Evolutionary conservation across 2,797 vertebrate genomes (phyloP), one percentile per base, ranked within the genome.

Genomic region (Anableps anableps): DNA sequence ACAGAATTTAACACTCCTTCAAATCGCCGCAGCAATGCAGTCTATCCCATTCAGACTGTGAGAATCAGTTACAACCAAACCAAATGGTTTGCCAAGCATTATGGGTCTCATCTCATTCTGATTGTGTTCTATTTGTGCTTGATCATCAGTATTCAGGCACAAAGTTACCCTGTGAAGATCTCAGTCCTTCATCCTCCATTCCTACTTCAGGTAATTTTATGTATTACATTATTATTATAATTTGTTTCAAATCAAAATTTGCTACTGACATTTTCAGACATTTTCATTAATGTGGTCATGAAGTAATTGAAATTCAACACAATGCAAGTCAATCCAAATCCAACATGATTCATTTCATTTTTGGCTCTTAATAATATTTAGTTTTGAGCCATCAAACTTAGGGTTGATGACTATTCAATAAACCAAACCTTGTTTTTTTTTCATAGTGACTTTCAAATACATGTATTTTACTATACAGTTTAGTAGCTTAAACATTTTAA

Each of bases 1-100:
- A 95, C 94, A 0, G 86, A 92, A 79, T 86, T 78, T 71, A 95
- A 95, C 86, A 89, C 93, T 68, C 93, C 89, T 48, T 88, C 86
- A 47, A 74, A 83, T 87, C 80, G 74, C 74, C 73, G 64, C 51
- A 48, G 71, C 0, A 29, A 83, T 9, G 58, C 50, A 17, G 83
- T 89, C 70, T 81, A 85, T 80, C 80, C 76, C 9, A 4, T 83
- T 47, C 62, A 80, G 31, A 60, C 85, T 26, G 95, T 96, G 88
- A 94, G 94, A 93, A 45, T 14, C 10, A 53, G 53, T 45, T 45
- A 36, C 6, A 14, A 9, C 43, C 19, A 10, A 76, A 58, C 5
- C 48, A 8, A 34, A 89, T 81, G 75, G 55, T 53, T 58, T 41
- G 3, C 36, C 9, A 41, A 51, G 23, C 45, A 10, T 41, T 70